Base-by-base conservation (phyloP, 30 jellyfish, hydroid and myxozoan genomes). In the Aurelia sp. region DNA sequence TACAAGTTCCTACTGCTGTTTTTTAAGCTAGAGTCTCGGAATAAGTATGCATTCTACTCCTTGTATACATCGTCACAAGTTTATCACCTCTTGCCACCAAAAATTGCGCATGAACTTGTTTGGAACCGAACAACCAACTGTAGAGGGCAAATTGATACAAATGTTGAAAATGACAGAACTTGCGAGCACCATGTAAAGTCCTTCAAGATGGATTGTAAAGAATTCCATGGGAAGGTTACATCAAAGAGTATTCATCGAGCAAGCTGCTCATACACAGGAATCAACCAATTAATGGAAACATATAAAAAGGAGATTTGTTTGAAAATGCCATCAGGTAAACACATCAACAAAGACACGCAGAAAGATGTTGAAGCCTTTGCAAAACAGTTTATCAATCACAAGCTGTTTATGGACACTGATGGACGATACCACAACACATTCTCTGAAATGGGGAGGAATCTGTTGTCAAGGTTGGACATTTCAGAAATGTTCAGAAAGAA, bases 151-250 rank as follows among this genome's bases (percentile, higher is more conserved):
- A 21, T 13, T 11, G 57, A 67, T 19, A 10, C 57, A 11, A 67
- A 67, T 8, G 79, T 67, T 67, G 79, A 67, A 67, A 67, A n/a
- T 67, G 57, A 67, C 57, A n/a, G 79, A 31, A 67, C 57, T 5
- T 67, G 79, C 41, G 79, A 67, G n/a, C 79, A 67, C 55, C 79
- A 30, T 8, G 79, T 67, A 9, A 31, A n/a, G 79, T 13, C 79
- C 55, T 67, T 67, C 57, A 67, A 67, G 16, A 13, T 31, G 19
- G 55, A 67, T 41, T 67, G 79, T 6, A 67, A 67, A 30, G 52
- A 19, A 13, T 67, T 67, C 41, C 79, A 67, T 31, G 79, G 79
- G 79, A 67, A 67, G 55, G 79, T 67, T 9, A 31, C 79, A 13
- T 67, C 79, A 5, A 30, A 16, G 8, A 13, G 57, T 67, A 30